A percentile compares a stretch with the other conserved stretches of the same genome.
phyloP scores from a whole-genome alignment of 2,888 invertebrate genomes.

The Acleris cristana region DNA sequence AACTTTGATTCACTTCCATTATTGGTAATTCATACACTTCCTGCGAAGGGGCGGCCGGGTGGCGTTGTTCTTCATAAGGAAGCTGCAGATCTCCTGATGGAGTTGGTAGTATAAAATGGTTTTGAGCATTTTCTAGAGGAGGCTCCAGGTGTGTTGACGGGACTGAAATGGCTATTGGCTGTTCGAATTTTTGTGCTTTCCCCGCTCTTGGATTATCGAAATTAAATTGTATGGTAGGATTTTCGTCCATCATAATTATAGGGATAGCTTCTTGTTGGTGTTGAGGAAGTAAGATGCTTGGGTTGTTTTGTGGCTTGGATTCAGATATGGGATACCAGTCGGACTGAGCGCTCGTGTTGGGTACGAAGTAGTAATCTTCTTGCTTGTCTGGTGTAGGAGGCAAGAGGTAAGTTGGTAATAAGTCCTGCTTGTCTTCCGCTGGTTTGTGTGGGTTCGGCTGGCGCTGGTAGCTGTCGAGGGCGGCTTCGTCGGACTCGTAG shows the following conservation, averaged over 20 bases:
- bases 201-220: constrained; percentile 47
- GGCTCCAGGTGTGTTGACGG: constrained; percentile 68
- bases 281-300: constrained; percentile 40
- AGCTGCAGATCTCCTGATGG: constrained; percentile 72
- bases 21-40: constrained; percentile 30
- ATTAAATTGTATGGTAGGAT: constrained; percentile 38
- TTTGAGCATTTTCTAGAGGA: constrained; percentile 63
- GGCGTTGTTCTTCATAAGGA: constrained; percentile 49
- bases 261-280: constrained; percentile 47
- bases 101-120: constrained; percentile 61
- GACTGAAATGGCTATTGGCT: constrained; percentile 46
- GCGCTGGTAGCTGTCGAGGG: constrained; percentile 64
- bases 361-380: constrained; percentile 56
- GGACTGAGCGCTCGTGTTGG: constrained; percentile 61
- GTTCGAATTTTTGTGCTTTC: constrained; percentile 45
- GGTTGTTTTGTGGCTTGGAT: constrained; percentile 45
- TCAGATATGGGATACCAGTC: constrained; percentile 75
- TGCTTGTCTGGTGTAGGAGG: constrained; percentile 63
- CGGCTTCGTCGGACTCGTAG: constrained; percentile 57
- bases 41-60: constrained; percentile 54
- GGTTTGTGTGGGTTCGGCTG: constrained; percentile 61
- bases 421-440: constrained; percentile 54
- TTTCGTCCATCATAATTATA: constrained; percentile 46
- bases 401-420: constrained; percentile 62
- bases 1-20: constrained; percentile 35